Evolutionary conservation across 2,113 vertebrate genomes (phyloP).

Genomic region (Phyllopteryx taeniolatus): DNA sequence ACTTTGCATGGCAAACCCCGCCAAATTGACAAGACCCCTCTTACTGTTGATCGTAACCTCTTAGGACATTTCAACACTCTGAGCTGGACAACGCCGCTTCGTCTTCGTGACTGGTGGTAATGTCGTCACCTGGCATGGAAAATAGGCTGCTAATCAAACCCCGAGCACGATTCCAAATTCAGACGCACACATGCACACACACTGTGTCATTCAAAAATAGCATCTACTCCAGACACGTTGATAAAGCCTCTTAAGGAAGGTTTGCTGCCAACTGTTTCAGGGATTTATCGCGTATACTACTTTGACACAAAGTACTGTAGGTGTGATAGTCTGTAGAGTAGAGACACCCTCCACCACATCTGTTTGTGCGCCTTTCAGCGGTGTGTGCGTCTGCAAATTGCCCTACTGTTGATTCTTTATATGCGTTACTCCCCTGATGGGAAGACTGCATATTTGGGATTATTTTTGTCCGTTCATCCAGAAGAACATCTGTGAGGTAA

Average conservation of each 20-base stretch:
- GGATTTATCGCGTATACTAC: slow-evolving; percentile 35
- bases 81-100: slow-evolving; percentile 15
- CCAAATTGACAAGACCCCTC: neutral
- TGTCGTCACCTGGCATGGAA: slow-evolving; percentile 39
- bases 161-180: slow-evolving; percentile 37
- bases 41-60: slow-evolving; percentile 15
- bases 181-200: slow-evolving; percentile 8
- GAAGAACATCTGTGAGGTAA: neutral
- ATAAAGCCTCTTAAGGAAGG: slow-evolving; percentile 71
- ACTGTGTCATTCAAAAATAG: slow-evolving; percentile 35
- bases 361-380: neutral
- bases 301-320: neutral
- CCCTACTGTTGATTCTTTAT: neutral
- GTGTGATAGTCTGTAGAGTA: slow-evolving; percentile 22
- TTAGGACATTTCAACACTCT: slow-evolving; percentile 3
- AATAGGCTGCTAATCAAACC: slow-evolving; percentile 49
- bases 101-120: slow-evolving; percentile 38
- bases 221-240: slow-evolving; percentile 48
- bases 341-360: slow-evolving; percentile 11
- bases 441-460: neutral
- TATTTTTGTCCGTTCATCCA: neutral
- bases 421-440: neutral
- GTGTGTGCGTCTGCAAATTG: neutral
- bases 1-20: slow-evolving; percentile 26
- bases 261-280: slow-evolving; percentile 42